Evolutionary conservation across 1,140 invertebrate genomes (phyloP).

Genomic region (Cyclargus thomasi): DNA sequence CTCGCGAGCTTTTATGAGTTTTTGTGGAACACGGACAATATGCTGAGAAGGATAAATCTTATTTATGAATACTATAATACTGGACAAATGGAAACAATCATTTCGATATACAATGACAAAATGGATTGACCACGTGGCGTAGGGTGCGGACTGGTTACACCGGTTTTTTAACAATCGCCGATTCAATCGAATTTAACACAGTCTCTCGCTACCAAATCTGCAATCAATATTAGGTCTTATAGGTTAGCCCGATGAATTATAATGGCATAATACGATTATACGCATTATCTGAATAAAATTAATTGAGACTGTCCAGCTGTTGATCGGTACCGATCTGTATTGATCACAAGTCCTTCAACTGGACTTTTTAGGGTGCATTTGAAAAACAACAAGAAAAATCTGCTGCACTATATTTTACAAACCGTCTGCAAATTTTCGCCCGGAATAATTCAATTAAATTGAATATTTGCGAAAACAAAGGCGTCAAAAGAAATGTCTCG

Average conservation of each 20-base stretch:
- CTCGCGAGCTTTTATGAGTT: neutral
- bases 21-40: neutral
- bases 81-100: conserved; percentile 59
- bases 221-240: conserved; percentile 30
- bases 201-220: conserved; percentile 29
- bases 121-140: conserved; percentile 58
- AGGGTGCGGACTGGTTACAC: conserved; percentile 55
- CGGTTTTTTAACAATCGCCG: conserved; percentile 61
- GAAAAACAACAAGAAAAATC: neutral
- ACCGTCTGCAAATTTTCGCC: conserved; percentile 21
- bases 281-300: conserved; percentile 16
- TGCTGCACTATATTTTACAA: conserved; percentile 7
- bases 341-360: neutral
- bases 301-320: conserved; percentile 13
- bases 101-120: conserved; percentile 59
- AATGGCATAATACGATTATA: conserved; percentile 22
- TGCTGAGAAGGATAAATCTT: conserved; percentile 19
- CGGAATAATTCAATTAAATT: conserved; percentile 55
- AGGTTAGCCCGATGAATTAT: conserved; percentile 19
- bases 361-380: neutral
- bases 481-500: conserved; percentile 62
- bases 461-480: conserved; percentile 54
- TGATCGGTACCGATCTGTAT: neutral
- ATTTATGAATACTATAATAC: conserved; percentile 32
- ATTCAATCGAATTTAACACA: conserved; percentile 60